phyloP scores from a whole-genome alignment of 1,140 invertebrate genomes.

The Tribolium castaneum region DNA sequence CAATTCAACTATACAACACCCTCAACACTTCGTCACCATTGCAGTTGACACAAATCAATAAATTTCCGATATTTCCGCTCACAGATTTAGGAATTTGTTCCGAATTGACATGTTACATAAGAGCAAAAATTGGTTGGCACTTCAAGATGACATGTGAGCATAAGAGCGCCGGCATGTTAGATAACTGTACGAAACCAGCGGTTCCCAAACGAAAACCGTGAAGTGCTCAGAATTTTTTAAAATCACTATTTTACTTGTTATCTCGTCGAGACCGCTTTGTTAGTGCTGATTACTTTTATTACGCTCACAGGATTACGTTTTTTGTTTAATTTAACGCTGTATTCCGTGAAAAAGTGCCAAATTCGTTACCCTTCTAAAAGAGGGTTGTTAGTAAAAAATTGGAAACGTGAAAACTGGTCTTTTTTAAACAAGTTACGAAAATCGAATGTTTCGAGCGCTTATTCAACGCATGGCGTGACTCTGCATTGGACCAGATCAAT shows the following conservation, averaged over 20 bases:
- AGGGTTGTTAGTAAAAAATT: neutral
- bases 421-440: neutral
- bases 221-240: too few species aligned
- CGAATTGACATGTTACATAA: constrained; percentile 16
- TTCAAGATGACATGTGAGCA: neutral
- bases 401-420: neutral
- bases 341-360: neutral
- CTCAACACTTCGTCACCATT: constrained; percentile 40
- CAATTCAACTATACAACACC: neutral
- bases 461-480: constrained; percentile 2
- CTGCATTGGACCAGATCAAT: constrained; percentile 3
- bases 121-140: neutral
- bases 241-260: neutral
- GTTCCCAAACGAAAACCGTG: neutral
- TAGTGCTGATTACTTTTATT: neutral
- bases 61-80: constrained; percentile 1
- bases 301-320: neutral
- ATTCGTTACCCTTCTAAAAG: neutral
- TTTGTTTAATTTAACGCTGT: neutral
- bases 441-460: neutral
- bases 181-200: neutral
- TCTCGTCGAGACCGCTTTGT: neutral
- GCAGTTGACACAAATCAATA: constrained; percentile 38
- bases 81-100: neutral
- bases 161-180: neutral